These are phyloP conservation scores for Dastarcus helophoroides DNA, from an alignment of 2,888 invertebrate species.

Conservation along the genomic window DNA sequence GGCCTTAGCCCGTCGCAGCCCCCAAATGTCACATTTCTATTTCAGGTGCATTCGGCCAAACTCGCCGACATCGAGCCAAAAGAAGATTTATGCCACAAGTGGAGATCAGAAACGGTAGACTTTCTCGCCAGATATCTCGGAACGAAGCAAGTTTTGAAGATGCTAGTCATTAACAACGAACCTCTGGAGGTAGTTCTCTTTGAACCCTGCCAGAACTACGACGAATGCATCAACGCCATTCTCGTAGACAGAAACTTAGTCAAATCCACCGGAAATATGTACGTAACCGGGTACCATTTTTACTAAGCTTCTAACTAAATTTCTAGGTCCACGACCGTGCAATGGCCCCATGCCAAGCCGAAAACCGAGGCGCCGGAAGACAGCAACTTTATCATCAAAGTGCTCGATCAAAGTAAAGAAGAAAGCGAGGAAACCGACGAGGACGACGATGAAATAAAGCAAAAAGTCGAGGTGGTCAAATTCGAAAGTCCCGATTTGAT, in stretches of 20 bases:
- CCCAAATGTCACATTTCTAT: no score
- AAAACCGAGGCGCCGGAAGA: conserved; percentile 9
- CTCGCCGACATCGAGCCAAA: conserved; percentile 39
- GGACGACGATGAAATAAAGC: conserved; percentile 16
- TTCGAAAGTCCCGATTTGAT: conserved; percentile 27
- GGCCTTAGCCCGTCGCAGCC: no score
- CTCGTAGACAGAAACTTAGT: conserved; percentile 42
- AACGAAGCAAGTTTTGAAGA: conserved; percentile 28
- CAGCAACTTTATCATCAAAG: conserved; percentile 15
- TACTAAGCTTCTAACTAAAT: conserved; percentile 3
- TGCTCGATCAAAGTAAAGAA: conserved; percentile 17
- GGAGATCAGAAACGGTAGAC: conserved; percentile 30
- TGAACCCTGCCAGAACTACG: conserved; percentile 26
- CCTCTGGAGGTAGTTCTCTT: conserved; percentile 36
- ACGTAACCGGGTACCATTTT: conserved; percentile 23
- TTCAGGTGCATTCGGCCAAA: conserved; percentile 35
- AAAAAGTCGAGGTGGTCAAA: conserved; percentile 23
- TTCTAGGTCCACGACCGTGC: conserved; percentile 31
- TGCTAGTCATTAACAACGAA: conserved; percentile 30
- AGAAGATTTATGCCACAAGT: conserved; percentile 21
- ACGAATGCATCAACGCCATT: conserved; percentile 42
- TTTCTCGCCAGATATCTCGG: conserved; percentile 32
- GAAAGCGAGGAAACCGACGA: conserved; percentile 14
- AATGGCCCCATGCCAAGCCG: conserved; percentile 31
- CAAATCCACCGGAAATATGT: conserved; percentile 41